Evolutionary conservation across 2,797 vertebrate species (phyloP), one percentile per base, ranked within the genome.

Genomic region (Hapalemur alaotrensis): DNA sequence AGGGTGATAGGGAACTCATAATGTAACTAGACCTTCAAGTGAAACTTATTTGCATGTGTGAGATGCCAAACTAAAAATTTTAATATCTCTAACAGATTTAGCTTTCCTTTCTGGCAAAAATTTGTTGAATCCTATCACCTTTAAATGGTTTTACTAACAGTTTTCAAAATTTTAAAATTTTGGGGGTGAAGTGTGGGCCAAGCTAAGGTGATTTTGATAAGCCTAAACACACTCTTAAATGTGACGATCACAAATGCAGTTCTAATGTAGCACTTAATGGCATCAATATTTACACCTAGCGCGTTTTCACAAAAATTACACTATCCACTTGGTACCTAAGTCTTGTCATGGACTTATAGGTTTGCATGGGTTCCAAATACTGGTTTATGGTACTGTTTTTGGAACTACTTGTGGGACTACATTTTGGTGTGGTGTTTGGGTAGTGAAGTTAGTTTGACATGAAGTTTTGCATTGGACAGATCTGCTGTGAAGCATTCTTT

Each of bases 71-170:
- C 98, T 98, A 99, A 98, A 98, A 97, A 98, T 98, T 97, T 98
- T 98, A 98, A 98, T 98, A 83, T 97, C 98, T 98, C 98, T 99
- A 99, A 99, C 98, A 93, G 97, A 97, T 98, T 72, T 97, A 98
- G 98, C 98, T 98, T 98, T 98, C 98, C 92, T 96, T 98, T 91
- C 98, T 98, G 98, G 98, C 98, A 98, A 98, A 99, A 98, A 98
- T 95, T 97, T 94, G 95, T 97, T 97, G 97, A 97, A 95, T 98
- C 98, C 98, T 98, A 98, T 99, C 98, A 99, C 98, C 99, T 99
- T 99, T 99, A 99, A 99, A 99, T 98, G 98, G 98, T 99, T 99
- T 99, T 99, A 99, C 99, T 99, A 99, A 99, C 98, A 97, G 98
- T 98, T 98, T 98, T 99, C 98, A 98, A 98, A 98, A 97, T 98